phyloP scores from a whole-genome alignment of 2,797 vertebrate species.

The Cyclopterus lumpus region DNA sequence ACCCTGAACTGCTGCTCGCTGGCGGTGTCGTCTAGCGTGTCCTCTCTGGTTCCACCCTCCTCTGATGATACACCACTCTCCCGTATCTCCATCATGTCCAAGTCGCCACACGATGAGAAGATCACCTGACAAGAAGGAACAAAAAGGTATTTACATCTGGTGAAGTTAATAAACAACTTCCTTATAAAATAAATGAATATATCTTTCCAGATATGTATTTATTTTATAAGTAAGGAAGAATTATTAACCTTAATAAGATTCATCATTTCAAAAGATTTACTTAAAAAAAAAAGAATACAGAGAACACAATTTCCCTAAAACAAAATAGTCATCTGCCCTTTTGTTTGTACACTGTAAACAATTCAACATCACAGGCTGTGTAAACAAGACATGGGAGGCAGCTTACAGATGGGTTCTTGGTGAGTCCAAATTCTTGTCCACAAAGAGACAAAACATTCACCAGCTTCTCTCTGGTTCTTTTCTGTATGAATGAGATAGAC shows the following conservation, averaged over 20 bases:
- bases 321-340: not conserved
- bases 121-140: slow-evolving; percentile 87
- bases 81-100: slow-evolving; percentile 97
- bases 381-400: not conserved
- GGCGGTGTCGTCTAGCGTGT: slow-evolving; percentile 96
- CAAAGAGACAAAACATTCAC: slow-evolving; percentile 97
- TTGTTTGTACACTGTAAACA: not conserved
- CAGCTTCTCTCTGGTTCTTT: slow-evolving; percentile 96
- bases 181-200: not conserved
- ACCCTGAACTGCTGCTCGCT: slow-evolving; percentile 98
- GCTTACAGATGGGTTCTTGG: slow-evolving; percentile 98
- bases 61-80: slow-evolving; percentile 96
- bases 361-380: not conserved
- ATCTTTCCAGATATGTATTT: not conserved
- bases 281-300: not conserved
- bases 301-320: not conserved
- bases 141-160: not conserved
- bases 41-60: slow-evolving; percentile 90
- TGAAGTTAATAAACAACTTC: not conserved
- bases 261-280: not conserved
- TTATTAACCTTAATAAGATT: not conserved
- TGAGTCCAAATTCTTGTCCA: slow-evolving; percentile 97
- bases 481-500: slow-evolving; percentile 83
- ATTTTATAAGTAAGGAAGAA: not conserved
- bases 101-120: slow-evolving; percentile 98